phyloP scores from a whole-genome alignment of 2,113 vertebrate species.

The Hepsetus odoe region DNA sequence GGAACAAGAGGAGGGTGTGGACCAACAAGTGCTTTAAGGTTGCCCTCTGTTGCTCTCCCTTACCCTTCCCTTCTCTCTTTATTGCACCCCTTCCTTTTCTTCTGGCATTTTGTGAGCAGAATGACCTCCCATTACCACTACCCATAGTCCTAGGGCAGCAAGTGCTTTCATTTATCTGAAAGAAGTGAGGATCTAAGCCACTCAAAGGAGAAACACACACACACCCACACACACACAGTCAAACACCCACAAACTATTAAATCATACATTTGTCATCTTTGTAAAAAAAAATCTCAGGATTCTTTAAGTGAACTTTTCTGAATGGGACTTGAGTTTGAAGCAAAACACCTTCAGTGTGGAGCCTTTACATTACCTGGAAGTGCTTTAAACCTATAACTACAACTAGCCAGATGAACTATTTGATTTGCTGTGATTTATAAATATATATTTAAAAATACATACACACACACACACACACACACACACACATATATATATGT shows the following conservation, averaged over 20 bases:
- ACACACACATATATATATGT: too few relatives aligned
- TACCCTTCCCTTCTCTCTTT: conserved; percentile 77
- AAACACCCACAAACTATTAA: conserved; percentile 22
- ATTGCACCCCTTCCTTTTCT: conserved; percentile 72
- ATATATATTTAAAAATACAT: too few relatives aligned
- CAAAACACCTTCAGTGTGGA: too few relatives aligned
- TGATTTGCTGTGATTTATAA: neutral
- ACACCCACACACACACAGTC: neutral
- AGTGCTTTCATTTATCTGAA: conserved; percentile 53
- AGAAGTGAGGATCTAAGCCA: conserved; percentile 50
- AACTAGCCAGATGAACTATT: neutral
- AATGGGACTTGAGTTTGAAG: too few relatives aligned
- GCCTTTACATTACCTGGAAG: neutral
- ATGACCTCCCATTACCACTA: too few relatives aligned
- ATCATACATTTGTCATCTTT: conserved; percentile 12
- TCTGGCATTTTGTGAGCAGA: conserved; percentile 59
- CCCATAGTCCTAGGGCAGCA: conserved; percentile 47
- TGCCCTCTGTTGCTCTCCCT: conserved; percentile 66
- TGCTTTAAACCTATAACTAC: neutral
- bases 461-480: too few relatives aligned
- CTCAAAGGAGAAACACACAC: conserved; percentile 31
- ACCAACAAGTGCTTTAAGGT: conserved; percentile 71
- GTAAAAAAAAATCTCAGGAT: too few relatives aligned
- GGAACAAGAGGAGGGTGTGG: conserved; percentile 43
- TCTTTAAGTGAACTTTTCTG: too few relatives aligned